Base-by-base conservation (phyloP, 1,140 invertebrate species). In the Drosophila serrata region DNA sequence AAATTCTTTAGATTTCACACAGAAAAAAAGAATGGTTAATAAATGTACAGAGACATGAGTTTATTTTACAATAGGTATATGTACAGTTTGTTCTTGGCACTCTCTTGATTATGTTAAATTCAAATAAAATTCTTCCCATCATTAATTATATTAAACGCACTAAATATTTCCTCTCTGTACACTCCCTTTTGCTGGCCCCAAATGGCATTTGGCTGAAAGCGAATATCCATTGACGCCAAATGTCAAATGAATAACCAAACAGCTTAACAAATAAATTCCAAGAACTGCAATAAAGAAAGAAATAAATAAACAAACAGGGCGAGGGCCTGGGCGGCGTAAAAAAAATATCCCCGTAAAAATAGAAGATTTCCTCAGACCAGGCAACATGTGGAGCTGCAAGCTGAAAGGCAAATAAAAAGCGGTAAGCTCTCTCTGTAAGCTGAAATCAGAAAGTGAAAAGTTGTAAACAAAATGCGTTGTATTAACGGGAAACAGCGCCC, bases 391-490 rank as follows among this genome's bases (percentile, higher is more conserved):
- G 55, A 48, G 78, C 60, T 55, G 45, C 62, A 65, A 87, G 84
- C 82, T 76, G 59, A 88, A 88, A 90, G 51, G 62, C 68, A 88
- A 88, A 86, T 81, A 86, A 86, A 86, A 70, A 56, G 13, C 61
- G 48, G 57, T 75, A 78, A 78, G 74, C 68, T 53, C 68, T 53
- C 31, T 57, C 60, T 53, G 67, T 80, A 86, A 81, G 74, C 75
- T 63, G 67, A 81, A 90, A 90, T 85, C 78, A 81, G 75, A 90
- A 90, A 90, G 81, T 85, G 81, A 90, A 90, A 90, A 90, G 85
- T 90, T 90, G 85, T 85, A 90, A 78, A 81, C 74, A 79, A 90
- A 90, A 90, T 85, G 86, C 78, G 81, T 81, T 65, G 78, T 90
- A 90, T 90, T 90, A 90, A 90, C 81, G 77, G n/a, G 69, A 53